Percentiles rank a stretch among this genome's conserved stretches.
Evolutionary conservation across 2,888 invertebrate genomes (phyloP).

Genomic region (Chrysolina americana): DNA sequence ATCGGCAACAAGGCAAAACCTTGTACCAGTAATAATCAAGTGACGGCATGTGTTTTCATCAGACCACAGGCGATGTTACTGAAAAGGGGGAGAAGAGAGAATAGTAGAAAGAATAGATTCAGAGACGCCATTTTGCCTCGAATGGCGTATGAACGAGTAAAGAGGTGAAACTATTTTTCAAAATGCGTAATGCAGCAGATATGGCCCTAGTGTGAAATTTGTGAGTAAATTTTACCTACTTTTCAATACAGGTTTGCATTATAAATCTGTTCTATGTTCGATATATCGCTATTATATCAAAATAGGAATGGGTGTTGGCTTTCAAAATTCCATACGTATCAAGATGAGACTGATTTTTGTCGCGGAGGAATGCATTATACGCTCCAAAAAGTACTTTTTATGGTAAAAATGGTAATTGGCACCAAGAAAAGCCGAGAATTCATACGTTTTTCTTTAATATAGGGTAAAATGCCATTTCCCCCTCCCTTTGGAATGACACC

Average conservation of each 20-base stretch:
- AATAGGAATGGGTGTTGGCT: slow-evolving; percentile 11
- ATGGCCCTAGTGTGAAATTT: slow-evolving; percentile 18
- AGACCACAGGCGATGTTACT: not conserved
- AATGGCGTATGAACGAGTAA: not conserved
- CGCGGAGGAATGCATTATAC: not conserved
- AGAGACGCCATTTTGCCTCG: slow-evolving; percentile 17
- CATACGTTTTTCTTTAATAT: not conserved
- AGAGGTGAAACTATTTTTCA: not conserved
- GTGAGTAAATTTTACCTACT: slow-evolving; percentile 17
- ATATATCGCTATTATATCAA: slow-evolving; percentile 8
- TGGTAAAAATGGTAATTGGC: slow-evolving; percentile 8
- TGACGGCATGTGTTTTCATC: not conserved
- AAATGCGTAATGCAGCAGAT: slow-evolving; percentile 9
- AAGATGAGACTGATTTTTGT: not conserved
- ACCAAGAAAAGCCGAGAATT: slow-evolving; percentile 3
- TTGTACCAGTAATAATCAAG: not conserved
- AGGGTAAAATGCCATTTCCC: not conserved
- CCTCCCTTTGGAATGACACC: not conserved
- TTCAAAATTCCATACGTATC: slow-evolving; percentile 1
- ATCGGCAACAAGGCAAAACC: slow-evolving; percentile 14
- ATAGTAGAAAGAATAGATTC: not conserved
- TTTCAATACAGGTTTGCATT: not conserved
- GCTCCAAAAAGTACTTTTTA: not conserved
- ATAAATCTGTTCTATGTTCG: not conserved
- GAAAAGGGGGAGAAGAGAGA: slow-evolving; percentile 13